phyloP scores from a whole-genome alignment of 2,113 vertebrate genomes.

The Jaculus jaculus region DNA sequence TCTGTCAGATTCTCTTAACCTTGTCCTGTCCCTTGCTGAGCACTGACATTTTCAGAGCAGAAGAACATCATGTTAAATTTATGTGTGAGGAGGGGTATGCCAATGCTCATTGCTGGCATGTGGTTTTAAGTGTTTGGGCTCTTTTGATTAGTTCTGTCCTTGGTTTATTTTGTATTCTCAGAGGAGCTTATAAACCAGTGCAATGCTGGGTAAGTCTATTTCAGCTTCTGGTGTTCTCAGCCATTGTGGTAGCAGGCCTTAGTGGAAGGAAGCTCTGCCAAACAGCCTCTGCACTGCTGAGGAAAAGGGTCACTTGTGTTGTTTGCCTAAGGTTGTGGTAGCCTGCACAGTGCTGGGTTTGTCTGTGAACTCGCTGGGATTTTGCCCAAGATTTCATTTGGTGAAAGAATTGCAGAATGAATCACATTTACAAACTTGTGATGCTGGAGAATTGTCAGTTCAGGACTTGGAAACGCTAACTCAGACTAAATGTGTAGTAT shows the following conservation, averaged over 20 bases:
- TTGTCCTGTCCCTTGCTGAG: slow-evolving; percentile 83
- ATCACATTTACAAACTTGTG: not conserved
- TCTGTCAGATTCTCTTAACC: slow-evolving; percentile 84
- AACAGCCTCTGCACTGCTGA: not conserved
- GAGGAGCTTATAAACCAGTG: slow-evolving; percentile 61
- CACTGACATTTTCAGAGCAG: slow-evolving; percentile 82
- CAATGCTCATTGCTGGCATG: slow-evolving; percentile 48
- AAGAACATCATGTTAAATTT: slow-evolving; percentile 83
- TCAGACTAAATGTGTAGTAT: not conserved
- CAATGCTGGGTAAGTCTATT: not conserved
- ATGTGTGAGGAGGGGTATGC: slow-evolving; percentile 68
- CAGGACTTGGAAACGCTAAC: not conserved
- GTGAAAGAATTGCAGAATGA: slow-evolving; percentile 31
- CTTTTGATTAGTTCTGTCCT: slow-evolving; percentile 81
- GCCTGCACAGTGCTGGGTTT: not conserved
- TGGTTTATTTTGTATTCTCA: slow-evolving; percentile 76
- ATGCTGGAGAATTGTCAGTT: not conserved
- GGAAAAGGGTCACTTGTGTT: not conserved
- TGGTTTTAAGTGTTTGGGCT: slow-evolving; percentile 50
- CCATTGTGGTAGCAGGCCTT: rapidly evolving
- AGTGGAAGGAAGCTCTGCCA: not conserved
- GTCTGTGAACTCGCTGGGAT: not conserved
- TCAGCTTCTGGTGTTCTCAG: not conserved
- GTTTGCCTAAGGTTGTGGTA: not conserved
- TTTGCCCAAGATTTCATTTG: slow-evolving; percentile 28